These are phyloP conservation scores for Pseudomyrmex cubaensis DNA, from an alignment of 1,140 invertebrate genomes.

Conservation along the genomic window DNA sequence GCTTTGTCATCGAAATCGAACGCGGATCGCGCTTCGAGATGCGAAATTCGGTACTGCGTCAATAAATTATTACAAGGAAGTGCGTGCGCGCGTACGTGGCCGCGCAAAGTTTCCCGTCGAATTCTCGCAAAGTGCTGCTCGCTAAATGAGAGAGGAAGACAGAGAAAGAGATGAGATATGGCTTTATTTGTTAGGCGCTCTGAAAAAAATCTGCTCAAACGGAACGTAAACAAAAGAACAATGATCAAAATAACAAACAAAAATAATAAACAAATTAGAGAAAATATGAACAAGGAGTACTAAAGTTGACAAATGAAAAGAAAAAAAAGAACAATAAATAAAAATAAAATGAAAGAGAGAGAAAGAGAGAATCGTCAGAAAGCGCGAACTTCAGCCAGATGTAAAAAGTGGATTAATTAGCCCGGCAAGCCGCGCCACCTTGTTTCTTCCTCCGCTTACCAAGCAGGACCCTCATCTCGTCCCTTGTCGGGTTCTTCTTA, in stretches of 20 bases:
- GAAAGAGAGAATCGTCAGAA: background rate
- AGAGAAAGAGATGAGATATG: too few relatives aligned
- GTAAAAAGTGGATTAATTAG: constrained; percentile 73
- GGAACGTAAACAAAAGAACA: too few relatives aligned
- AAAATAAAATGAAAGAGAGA: too few relatives aligned
- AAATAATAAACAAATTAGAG: too few relatives aligned
- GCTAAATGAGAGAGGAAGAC: background rate
- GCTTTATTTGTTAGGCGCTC: too few relatives aligned
- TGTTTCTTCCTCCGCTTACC: constrained; percentile 63
- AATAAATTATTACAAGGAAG: background rate
- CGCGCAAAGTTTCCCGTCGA: background rate
- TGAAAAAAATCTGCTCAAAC: too few relatives aligned
- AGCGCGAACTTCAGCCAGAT: constrained; percentile 23
- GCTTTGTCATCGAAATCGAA: constrained; percentile 48
- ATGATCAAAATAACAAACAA: too few relatives aligned
- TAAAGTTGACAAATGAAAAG: too few relatives aligned
- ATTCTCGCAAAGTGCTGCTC: background rate
- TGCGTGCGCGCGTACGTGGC: background rate
- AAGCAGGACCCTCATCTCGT: constrained; percentile 63
- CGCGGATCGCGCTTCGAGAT: background rate
- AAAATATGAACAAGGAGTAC: too few relatives aligned
- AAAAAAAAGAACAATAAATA: too few relatives aligned
- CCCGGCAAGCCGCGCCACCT: constrained; percentile 44
- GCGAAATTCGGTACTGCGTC: constrained; percentile 6
- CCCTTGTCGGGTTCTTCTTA: constrained; percentile 41